Evolutionary conservation across 1,140 invertebrate genomes (phyloP).

Genomic region (Antheraea pernyi): DNA sequence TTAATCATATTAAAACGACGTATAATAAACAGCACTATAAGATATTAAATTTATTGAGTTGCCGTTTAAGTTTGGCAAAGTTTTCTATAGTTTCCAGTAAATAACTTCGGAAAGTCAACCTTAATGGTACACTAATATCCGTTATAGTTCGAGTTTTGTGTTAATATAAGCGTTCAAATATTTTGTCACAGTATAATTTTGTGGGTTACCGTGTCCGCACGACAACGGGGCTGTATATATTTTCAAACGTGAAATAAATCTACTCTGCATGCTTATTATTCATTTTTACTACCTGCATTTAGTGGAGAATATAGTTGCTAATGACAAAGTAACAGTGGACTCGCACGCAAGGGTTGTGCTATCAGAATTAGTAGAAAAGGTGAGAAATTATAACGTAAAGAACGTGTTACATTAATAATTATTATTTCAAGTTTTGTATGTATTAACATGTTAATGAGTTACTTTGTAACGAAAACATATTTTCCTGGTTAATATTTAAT

Average conservation of each 20-base stretch:
- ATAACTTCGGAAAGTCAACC: conserved; percentile 20
- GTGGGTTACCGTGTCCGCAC: conserved; percentile 44
- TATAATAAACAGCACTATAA: conserved; percentile 14
- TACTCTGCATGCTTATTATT: conserved; percentile 5
- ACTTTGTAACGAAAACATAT: not conserved
- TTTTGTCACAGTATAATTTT: conserved; percentile 53
- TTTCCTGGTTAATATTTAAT: not conserved
- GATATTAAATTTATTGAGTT: conserved; percentile 18
- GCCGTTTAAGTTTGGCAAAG: conserved; percentile 18
- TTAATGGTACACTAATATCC: conserved; percentile 15
- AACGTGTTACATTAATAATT: not conserved
- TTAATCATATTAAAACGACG: conserved; percentile 24
- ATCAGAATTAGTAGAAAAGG: conserved; percentile 1
- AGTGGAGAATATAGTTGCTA: conserved; percentile 5
- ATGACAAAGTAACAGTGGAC: conserved; percentile 12
- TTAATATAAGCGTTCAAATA: conserved; percentile 31
- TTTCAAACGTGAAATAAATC: conserved; percentile 7
- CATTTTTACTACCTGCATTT: conserved; percentile 7
- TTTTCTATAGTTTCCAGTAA: conserved; percentile 21
- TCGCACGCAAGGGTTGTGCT: conserved; percentile 9
- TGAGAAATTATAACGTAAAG: conserved; percentile 9
- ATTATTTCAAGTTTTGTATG: not conserved
- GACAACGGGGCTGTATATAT: conserved; percentile 25
- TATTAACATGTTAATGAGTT: not conserved
- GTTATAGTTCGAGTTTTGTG: conserved; percentile 25